Percentiles rank a stretch among this genome's conserved stretches.
Evolutionary conservation across 2,797 vertebrate species (phyloP).

Genomic region (Potorous gilbertii): DNA sequence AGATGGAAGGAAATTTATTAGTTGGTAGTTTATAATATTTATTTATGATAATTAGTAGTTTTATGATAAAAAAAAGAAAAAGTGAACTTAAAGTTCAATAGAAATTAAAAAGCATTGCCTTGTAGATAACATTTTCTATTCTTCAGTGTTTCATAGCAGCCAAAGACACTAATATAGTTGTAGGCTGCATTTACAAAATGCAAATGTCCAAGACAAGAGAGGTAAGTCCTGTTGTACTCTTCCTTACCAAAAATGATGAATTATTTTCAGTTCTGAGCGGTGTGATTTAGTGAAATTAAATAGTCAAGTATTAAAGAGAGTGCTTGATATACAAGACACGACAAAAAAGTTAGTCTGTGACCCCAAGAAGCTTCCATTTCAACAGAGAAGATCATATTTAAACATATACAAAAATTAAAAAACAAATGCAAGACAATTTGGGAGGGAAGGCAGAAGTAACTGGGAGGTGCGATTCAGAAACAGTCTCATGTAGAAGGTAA

Average conservation of each 20-base stretch:
- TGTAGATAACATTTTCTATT: background rate
- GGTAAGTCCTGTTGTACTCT: background rate
- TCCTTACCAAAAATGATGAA: background rate
- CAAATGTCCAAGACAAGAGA: background rate
- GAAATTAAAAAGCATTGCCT: background rate
- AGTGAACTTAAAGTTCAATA: background rate
- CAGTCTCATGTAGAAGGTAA: background rate
- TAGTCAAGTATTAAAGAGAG: background rate
- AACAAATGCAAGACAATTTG: too few species aligned
- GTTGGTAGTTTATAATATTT: too few species aligned
- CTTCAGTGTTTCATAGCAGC: background rate
- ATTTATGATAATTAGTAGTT: too few species aligned
- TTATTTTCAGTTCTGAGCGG: background rate
- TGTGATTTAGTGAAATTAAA: background rate
- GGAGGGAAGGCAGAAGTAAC: background rate
- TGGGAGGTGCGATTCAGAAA: background rate
- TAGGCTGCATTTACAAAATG: background rate
- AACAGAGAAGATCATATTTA: background rate
- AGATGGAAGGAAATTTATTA: background rate
- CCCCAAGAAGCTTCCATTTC: background rate
- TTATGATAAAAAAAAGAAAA: background rate
- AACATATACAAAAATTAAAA: background rate
- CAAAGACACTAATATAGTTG: background rate
- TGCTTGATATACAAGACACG: background rate
- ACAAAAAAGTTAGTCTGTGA: background rate